Evolutionary conservation across 2,113 vertebrate species (phyloP), one percentile per base, ranked within the genome.

Genomic region (Grallaria varia): DNA sequence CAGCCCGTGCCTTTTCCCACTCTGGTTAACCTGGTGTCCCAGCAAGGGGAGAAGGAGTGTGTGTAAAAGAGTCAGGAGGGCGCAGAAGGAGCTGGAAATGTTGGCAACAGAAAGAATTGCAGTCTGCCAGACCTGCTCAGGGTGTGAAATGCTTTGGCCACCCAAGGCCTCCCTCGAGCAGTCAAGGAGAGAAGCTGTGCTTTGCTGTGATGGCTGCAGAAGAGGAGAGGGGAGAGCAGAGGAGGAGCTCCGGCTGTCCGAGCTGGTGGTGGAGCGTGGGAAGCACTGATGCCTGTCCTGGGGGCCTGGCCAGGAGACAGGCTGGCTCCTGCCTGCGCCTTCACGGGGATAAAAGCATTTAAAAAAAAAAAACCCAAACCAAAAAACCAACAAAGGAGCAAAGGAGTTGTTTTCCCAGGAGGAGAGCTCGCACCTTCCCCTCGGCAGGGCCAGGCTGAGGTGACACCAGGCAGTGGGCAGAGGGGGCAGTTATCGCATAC

Each of bases 31-130:
- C 33, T 4, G 9, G 24, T 7, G 1, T 68, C 35, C 14, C 31
- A 47, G 58, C 0, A 3, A 73, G 17, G 49, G 45, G 44, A 39
- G 63, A 55, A 35, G 12, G 14, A 4, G 33, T 0, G 1, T 28
- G 22, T 24, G 15, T 8, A 8, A 68, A 37, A 60, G 28, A 37
- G 28, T 14, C 1, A 1, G n/a, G 45, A 64, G 20, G 27, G 28
- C 0, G 0, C 0, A 12, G 35, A 75, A 74, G 50, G 55, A 53
- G 22, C 53, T 73, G 92, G 62, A 47, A 50, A 14, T 1, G 6
- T 63, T 76, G 76, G 52, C 25, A 31, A 5, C 10, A 15, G 33
- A 30, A 60, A 90, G 8, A 0, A 2, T 18, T 20, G 16, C 55
- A 62, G 40, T n/a, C 27, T 39, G 45, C n/a, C 69, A 40, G 49